Percentiles rank a stretch among this genome's conserved stretches.
Conservation (phyloP, 1,140 invertebrate species). For the Geopemphigus sp. region DNA sequence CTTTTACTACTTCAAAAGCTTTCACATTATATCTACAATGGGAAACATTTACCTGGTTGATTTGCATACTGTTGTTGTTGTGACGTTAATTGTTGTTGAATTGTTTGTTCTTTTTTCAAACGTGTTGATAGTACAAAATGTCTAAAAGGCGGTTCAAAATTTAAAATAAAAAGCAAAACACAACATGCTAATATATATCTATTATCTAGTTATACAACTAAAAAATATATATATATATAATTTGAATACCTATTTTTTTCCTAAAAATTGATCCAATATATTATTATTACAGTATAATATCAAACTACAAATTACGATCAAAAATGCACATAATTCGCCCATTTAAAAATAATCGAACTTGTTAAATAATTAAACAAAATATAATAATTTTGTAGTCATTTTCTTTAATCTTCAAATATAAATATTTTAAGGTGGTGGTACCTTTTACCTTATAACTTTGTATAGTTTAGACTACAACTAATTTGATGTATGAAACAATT, state of each 20-base stretch:
- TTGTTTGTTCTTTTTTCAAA: constrained; percentile 32
- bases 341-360: no score
- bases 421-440: not conserved
- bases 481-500: not conserved
- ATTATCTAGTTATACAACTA: not conserved
- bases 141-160: constrained; percentile 44
- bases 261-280: no score
- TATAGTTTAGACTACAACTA: not conserved
- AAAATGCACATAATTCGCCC: no score
- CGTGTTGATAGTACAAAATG: constrained; percentile 28
- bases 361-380: no score
- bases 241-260: no score
- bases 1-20: not conserved
- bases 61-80: constrained; percentile 26
- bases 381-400: not conserved
- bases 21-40: not conserved
- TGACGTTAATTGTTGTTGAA: constrained; percentile 2
- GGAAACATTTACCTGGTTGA: constrained; percentile 19
- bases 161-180: constrained; percentile 23
- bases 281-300: no score
- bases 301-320: no score
- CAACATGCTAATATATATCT: not conserved
- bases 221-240: no score
- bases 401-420: no score
- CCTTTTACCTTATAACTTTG: not conserved